Conservation (phyloP, 2,113 vertebrate genomes). For the Actinemys pallida region DNA sequence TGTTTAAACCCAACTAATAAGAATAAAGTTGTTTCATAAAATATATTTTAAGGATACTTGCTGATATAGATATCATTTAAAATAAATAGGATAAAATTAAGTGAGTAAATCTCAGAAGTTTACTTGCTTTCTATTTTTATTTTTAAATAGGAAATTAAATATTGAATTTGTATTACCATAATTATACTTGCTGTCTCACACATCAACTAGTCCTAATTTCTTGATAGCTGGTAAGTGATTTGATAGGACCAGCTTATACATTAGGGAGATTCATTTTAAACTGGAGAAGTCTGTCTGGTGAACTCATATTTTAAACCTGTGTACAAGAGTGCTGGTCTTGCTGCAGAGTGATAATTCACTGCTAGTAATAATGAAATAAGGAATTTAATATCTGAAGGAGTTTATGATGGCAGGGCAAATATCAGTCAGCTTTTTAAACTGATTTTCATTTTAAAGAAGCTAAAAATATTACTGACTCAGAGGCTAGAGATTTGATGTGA, state of each 20-base stretch:
- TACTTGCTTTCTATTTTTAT: background rate
- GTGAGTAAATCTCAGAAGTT: background rate
- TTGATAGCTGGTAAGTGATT: background rate
- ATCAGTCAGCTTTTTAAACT: background rate
- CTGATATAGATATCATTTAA: background rate
- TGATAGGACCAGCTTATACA: background rate
- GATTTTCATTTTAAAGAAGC: background rate
- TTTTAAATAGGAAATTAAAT: background rate
- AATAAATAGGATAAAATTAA: background rate
- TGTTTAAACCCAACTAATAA: background rate
- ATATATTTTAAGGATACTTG: background rate
- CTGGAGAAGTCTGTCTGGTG: background rate
- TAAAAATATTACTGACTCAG: background rate
- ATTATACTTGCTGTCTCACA: background rate
- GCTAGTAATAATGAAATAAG: background rate
- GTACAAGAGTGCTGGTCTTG: background rate
- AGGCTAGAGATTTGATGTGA: background rate
- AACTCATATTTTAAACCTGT: background rate
- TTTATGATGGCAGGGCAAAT: background rate
- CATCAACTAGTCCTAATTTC: background rate
- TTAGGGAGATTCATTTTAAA: background rate
- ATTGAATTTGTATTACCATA: background rate
- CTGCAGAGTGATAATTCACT: background rate
- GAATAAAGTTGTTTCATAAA: background rate
- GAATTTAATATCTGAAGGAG: background rate